These are phyloP conservation scores for Pipistrellus kuhlii DNA, from an alignment of 2,797 vertebrate genomes.

Conservation along the genomic window DNA sequence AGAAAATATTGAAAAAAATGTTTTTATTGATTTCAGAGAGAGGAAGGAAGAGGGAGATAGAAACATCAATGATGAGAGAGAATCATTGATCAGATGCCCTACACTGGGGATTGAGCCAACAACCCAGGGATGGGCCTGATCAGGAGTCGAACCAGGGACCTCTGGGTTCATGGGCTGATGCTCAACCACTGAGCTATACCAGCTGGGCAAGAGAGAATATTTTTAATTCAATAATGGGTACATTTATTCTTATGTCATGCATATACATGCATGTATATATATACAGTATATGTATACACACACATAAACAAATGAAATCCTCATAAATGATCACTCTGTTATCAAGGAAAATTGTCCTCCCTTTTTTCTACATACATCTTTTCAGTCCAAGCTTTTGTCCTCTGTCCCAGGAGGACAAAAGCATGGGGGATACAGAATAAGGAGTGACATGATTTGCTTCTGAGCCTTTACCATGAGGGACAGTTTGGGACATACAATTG, in stretches of 20 bases:
- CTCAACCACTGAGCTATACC: too few relatives aligned
- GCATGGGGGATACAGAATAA: background rate
- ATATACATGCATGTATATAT: background rate
- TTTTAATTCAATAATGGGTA: background rate
- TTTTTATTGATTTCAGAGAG: too few relatives aligned
- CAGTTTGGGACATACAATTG: background rate
- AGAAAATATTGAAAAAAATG: background rate
- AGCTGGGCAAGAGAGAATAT: background rate
- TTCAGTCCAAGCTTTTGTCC: constrained; percentile 2
- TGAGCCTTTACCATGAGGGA: background rate
- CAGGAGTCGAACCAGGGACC: too few relatives aligned
- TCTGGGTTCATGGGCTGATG: too few relatives aligned
- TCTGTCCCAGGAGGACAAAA: background rate
- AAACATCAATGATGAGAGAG: too few relatives aligned
- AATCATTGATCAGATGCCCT: too few relatives aligned
- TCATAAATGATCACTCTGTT: background rate
- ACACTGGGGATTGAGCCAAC: too few relatives aligned
- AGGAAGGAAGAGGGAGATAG: too few relatives aligned
- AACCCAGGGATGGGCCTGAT: too few relatives aligned
- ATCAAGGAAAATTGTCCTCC: background rate
- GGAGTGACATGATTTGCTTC: background rate
- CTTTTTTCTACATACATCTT: background rate
- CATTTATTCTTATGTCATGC: background rate
- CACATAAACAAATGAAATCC: background rate
- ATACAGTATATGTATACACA: background rate